phyloP scores from a whole-genome alignment of 2,113 vertebrate genomes.

The Cyanoderma ruficeps region DNA sequence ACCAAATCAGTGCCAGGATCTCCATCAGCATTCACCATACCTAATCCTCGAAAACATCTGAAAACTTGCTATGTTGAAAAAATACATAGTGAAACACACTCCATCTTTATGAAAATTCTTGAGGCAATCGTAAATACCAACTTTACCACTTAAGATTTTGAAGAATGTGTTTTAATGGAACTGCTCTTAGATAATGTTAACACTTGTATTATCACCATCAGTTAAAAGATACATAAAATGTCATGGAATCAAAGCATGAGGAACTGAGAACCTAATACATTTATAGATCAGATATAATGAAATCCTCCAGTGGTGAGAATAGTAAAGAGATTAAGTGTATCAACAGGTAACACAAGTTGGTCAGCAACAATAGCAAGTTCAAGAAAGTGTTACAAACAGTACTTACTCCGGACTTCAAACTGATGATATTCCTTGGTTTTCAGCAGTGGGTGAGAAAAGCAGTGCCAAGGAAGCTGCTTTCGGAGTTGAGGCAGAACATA shows the following conservation, averaged over 20 bases:
- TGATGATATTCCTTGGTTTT: constrained; percentile 96
- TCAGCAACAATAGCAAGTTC: not conserved
- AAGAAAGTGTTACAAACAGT: not conserved
- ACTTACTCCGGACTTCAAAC: constrained; percentile 96
- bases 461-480: constrained; percentile 97
- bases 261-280: not conserved
- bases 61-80: not conserved
- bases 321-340: not conserved
- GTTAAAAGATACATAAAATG: not conserved
- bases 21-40: not conserved
- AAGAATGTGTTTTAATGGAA: not conserved
- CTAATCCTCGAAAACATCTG: not conserved
- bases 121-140: not conserved
- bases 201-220: not conserved
- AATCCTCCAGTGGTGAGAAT: not conserved
- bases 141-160: not conserved
- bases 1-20: not conserved
- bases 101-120: not conserved
- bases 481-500: constrained; percentile 95
- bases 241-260: not conserved
- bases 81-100: not conserved
- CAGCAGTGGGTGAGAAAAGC: constrained; percentile 95
- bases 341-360: not conserved
- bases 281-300: not conserved
- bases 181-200: not conserved